Base-by-base conservation (phyloP, 2,888 invertebrate genomes). In the Archaeoteleia sp. region DNA sequence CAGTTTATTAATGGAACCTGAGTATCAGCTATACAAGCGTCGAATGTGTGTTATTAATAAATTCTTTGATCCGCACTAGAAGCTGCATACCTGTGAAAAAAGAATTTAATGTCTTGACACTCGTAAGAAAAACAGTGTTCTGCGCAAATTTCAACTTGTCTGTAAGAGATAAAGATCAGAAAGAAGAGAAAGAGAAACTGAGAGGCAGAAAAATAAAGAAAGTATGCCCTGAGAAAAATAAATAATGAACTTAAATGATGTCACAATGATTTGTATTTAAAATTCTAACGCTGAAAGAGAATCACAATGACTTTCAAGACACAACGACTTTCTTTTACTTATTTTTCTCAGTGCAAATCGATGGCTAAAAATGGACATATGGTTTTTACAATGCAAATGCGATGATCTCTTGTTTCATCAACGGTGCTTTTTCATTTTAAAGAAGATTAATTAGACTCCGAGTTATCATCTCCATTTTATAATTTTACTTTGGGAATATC, bases 41-140 rank as follows among this genome's bases (percentile, higher is more conserved):
- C 67, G 58, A 70, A 60, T 55, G 74, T 73, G 76, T 75, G 67
- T 76, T 62, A 70, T 57, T 75, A 74, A 61, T 58, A 61, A 71
- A 72, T 73, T 67, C 67, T 73, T 76, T 72, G 77, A 75, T 79
- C 79, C 75, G 79, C 80, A 77, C 81, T 81, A 80, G 71, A 76
- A 78, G 81, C 81, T 80, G 77, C 78, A 81, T 80, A 81, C 81
- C 81, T 81, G 81, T 79, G 80, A 80, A 80, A 81, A 71, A 81
- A 72, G 73, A 68, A 49, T 70, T 74, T 71, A 73, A 66, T 68
- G 73, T 72, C 45, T 58, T 54, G 58, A 42, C 49, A 71, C 68
- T 74, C 35, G 49, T 67, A 67, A 37, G 35, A 66, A n/a, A n/a
- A 30, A 39, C 60, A 45, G 17, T 39, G 55, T 43, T 46, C 46